These are phyloP conservation scores for Esperia sulphurella DNA, from an alignment of 2,888 invertebrate species.

Conservation along the genomic window DNA sequence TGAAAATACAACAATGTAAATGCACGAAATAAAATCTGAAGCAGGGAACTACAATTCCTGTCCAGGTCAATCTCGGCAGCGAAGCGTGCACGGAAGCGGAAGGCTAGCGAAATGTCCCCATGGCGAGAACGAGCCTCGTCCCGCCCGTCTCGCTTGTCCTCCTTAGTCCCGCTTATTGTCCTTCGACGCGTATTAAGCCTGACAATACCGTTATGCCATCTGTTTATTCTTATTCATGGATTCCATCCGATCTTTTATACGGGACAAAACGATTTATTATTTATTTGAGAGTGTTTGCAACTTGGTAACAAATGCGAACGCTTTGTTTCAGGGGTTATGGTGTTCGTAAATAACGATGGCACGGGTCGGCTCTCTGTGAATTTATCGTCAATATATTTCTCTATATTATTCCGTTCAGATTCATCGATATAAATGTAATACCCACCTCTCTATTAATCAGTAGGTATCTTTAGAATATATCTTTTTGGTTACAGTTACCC, in stretches of 20 bases:
- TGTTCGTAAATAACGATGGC: background rate
- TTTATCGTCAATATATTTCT: background rate
- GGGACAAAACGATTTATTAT: background rate
- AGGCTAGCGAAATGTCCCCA: background rate
- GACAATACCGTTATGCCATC: background rate
- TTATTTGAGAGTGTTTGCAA: background rate
- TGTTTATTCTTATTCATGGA: background rate
- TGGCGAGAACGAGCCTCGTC: background rate
- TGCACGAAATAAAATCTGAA: background rate
- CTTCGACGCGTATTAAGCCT: background rate
- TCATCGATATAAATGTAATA: too few relatives aligned
- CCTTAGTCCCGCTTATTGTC: background rate
- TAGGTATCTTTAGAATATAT: too few relatives aligned
- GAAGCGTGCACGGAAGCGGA: background rate
- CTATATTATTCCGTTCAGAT: background rate
- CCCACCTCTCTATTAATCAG: too few relatives aligned
- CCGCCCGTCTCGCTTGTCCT: background rate
- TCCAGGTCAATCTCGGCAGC: constrained; percentile 5
- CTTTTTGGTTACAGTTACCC: too few relatives aligned
- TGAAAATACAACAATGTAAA: background rate
- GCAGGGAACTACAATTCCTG: constrained; percentile 1
- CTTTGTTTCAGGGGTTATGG: background rate
- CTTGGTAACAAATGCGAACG: background rate
- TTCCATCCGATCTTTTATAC: background rate
- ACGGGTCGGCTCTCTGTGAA: background rate